Evolutionary conservation across 2,888 invertebrate species (phyloP).

Genomic region (Lysandra bellargus): DNA sequence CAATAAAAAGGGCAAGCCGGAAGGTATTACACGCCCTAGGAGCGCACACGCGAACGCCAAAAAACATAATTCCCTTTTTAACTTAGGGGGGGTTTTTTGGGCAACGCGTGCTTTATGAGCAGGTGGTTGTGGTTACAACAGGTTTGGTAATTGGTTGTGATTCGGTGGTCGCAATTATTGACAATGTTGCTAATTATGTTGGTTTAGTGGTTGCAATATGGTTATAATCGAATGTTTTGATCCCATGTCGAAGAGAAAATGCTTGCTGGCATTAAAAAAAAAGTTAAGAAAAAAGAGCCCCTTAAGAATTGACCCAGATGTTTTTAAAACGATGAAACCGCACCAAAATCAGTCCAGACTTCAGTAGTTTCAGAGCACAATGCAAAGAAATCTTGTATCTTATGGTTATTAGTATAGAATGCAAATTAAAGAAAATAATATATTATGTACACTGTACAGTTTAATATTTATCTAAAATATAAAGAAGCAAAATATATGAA

Average conservation of each 20-base stretch:
- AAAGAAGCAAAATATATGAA: neutral
- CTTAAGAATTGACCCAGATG: neutral
- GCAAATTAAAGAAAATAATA: no score
- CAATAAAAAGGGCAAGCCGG: conserved; percentile 57
- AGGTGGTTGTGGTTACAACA: conserved; percentile 25
- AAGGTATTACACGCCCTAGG: conserved; percentile 65
- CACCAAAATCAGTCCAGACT: neutral
- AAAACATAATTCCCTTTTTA: conserved; percentile 71
- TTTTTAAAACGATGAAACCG: neutral
- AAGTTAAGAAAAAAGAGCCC: no score
- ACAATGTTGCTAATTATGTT: neutral
- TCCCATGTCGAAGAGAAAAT: neutral
- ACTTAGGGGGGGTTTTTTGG: conserved; percentile 42
- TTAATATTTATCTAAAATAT: no score
- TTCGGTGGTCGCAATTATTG: neutral
- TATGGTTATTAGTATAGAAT: no score
- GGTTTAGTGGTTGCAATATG: conserved; percentile 7
- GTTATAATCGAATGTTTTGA: neutral
- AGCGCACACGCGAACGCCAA: conserved; percentile 65
- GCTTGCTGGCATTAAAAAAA: neutral
- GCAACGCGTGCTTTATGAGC: conserved; percentile 32
- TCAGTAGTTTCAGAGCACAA: no score
- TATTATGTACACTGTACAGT: no score
- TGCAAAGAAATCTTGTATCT: no score
- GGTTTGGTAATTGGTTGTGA: conserved; percentile 12